Base-by-base conservation (phyloP, 2,113 vertebrate species). In the Aplodontia rufa region DNA sequence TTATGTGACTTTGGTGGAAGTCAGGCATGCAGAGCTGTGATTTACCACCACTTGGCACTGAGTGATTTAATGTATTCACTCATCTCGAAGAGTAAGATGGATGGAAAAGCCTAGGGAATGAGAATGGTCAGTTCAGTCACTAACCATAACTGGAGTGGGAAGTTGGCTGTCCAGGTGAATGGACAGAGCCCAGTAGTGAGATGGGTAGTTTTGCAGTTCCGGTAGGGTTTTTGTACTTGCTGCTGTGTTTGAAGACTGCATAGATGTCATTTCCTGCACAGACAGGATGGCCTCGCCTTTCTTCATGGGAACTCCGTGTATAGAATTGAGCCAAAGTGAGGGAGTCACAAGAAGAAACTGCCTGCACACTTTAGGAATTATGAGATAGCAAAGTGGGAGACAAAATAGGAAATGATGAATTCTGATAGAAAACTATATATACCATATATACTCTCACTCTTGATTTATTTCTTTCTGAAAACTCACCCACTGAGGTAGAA, bases 1-100 rank as follows among this genome's bases (percentile, higher is more conserved):
- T 74, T 60, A 95, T 86, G 93, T 96, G 53, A 55, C 90, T 95
- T 97, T 88, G 78, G 20, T 90, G 82, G 62, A 96, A 95, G 81
- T 75, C 6, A 1, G 60, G 74, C 2, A 0, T 97, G 89, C 51
- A 96, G 93, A 93, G 69, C 1, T 64, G 19, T 88, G 93, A 80
- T 96, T 97, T 96, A 87, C 81, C 20, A 81, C 19, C 86, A 49
- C 24, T 11, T 87, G 22, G 81, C n/a, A 30, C 49, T 45, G 71
- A 91, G 55, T 49, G 45, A 88, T 92, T 95, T 97, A 82, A 93
- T 92, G 16, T 89, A 47, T 80, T 49, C 93, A 97, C 42, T 85
- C 85, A 49, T 93, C 87, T 66, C 45, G 9, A 94, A 87, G 82
- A 94, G 40, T 69, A 83, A 55, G 84, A 92, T 53, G 69, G 75